Evolutionary conservation across 1,140 invertebrate genomes (phyloP).

Genomic region (Pseudomyrmex dendroicus): DNA sequence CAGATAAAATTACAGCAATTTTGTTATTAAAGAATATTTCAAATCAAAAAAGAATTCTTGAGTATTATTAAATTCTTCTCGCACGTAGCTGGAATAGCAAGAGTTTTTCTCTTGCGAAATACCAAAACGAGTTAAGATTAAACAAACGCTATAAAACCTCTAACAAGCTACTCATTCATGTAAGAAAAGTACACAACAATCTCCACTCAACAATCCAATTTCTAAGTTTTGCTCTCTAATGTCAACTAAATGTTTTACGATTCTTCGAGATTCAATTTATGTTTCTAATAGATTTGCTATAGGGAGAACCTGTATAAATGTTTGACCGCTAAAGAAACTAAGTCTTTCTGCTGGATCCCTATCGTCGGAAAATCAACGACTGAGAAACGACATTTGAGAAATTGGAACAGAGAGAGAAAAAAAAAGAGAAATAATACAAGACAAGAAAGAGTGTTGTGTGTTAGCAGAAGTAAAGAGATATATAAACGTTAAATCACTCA

Average conservation of each 20-base stretch:
- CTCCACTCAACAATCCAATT: background rate
- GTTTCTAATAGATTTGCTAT: background rate
- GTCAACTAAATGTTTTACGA: background rate
- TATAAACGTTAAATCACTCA: background rate
- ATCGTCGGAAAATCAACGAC: background rate
- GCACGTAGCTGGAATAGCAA: background rate
- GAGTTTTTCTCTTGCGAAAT: background rate
- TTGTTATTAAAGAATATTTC: background rate
- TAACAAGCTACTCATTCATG: conserved; percentile 21
- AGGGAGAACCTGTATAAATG: background rate
- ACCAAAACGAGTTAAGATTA: conserved; percentile 1
- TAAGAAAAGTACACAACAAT: background rate
- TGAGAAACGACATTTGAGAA: background rate
- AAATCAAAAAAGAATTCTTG: background rate
- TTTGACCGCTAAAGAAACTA: background rate
- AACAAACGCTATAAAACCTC: background rate
- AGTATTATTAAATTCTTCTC: background rate
- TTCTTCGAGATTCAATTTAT: background rate
- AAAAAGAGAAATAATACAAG: background rate
- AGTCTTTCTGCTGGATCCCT: background rate
- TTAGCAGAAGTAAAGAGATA: background rate
- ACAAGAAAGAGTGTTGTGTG: background rate
- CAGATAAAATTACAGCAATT: background rate
- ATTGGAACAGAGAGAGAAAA: background rate
- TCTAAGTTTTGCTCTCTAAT: conserved; percentile 12